Percentiles rank a stretch among this genome's conserved stretches.
Conservation (phyloP, 2,888 invertebrate species). For the Ditula angustiorana region DNA sequence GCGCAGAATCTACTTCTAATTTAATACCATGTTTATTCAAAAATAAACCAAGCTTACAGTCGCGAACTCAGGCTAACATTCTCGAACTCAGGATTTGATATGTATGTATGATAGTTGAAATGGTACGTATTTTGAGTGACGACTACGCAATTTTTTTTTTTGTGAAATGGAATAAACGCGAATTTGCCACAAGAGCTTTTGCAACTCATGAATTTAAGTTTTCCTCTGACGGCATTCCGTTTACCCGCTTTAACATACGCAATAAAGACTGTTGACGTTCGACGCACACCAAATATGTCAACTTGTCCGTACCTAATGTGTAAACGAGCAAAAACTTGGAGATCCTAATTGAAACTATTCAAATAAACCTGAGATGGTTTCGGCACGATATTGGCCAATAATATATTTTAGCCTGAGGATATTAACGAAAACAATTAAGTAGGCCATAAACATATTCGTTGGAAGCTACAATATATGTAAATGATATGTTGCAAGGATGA, state of each 20-base stretch:
- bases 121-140: not conserved
- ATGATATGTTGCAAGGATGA: not conserved
- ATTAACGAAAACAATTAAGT: not conserved
- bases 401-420: not conserved
- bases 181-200: slow-evolving; percentile 12
- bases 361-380: slow-evolving; percentile 40
- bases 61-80: not conserved
- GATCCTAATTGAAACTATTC: slow-evolving; percentile 47
- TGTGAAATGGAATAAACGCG: not conserved
- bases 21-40: not conserved
- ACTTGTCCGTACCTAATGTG: slow-evolving; percentile 63
- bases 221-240: slow-evolving; percentile 56
- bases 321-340: slow-evolving; percentile 59
- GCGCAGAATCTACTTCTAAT: slow-evolving; percentile 22
- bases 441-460: not conserved
- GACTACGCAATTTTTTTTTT: not conserved
- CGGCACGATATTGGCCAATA: slow-evolving; percentile 19
- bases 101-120: not conserved
- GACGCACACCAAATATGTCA: slow-evolving; percentile 66
- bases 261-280: slow-evolving; percentile 56
- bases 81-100: no score
- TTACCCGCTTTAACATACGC: slow-evolving; percentile 49
- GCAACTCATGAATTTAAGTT: slow-evolving; percentile 42
- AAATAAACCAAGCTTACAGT: not conserved
- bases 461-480: not conserved